Evolutionary conservation across 2,113 vertebrate genomes (phyloP), one percentile per base, ranked within the genome.

Genomic region (Trematomus loennbergii): DNA sequence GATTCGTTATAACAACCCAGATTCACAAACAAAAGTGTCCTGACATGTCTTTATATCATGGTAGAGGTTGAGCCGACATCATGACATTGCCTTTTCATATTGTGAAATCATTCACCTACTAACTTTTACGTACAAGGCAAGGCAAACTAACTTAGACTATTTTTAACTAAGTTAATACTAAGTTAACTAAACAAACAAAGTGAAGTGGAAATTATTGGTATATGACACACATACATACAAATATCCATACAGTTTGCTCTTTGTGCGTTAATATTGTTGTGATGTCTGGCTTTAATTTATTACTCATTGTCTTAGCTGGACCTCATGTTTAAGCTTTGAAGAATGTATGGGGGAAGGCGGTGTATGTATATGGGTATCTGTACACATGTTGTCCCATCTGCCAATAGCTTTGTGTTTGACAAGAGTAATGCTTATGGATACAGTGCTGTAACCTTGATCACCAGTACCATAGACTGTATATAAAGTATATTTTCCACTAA

Each of bases 271-370:
- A 82, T 89, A 78, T 84, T 57, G 29, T 78, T 18, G 49, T 20
- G 53, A 59, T 12, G 72, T 84, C 65, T 91, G 85, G 83, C 59
- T 82, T 84, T 68, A 74, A 75, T 89, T 87, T 83, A 18, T 46
- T 77, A 59, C 70, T 74, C 63, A 52, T 54, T 81, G 72, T 65
- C 69, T 63, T 55, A 33, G 65, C 40, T 81, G 84, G 81, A 90
- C 78, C 78, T 82, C 76, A 49, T 46, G 65, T 55, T 58, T 69
- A 45, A 70, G 46, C 74, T 79, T 83, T 59, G 69, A 81, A 75
- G 72, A 68, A 64, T 52, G 60, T 9, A 29, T 48, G 29, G 45
- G 70, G 59, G 66, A 29, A 29, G 29, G 22, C 3, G 18, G 25
- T 9, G 48, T 18, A n/a, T 67, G 43, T 58, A 33, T 40, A n/a